Evolutionary conservation across 2,888 invertebrate species (phyloP), one percentile per base, ranked within the genome.

Genomic region (Drosophila koepferae): DNA sequence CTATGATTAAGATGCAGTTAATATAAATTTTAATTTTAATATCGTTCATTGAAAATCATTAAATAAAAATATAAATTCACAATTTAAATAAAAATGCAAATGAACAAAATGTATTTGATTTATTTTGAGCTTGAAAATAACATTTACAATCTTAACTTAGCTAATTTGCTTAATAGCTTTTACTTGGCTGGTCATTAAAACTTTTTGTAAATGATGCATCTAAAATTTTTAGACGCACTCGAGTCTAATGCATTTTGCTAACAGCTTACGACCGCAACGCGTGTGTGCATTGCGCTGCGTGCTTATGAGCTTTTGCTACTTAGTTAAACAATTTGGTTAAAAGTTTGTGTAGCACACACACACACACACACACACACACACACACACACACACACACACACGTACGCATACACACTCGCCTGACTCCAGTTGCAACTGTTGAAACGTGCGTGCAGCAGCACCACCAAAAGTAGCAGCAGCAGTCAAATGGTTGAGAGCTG

Each of bases 311-410:
- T 78, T 88, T 83, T 71, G 65, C 78, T 83, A 83, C 84, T 86
- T 81, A 86, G 84, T 79, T 89, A 86, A 85, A 89, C 81, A 85
- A 85, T 86, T 85, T 89, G 74, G 77, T 83, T 81, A 81, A 83
- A 83, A 85, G 81, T 89, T 51, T 87, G 55, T 44, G 65, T 74
- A 72, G 59, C 69, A 68, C 59, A 62, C 53, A 62, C 53, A 43
- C 59, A 54, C 59, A 70, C 54, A 70, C 59, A 56, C 59, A 64
- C 46, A 54, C 59, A 23, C 44, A 56, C 18, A 43, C 49, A 20
- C 20, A 41, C 44, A 20, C 44, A 20, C 8, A 6, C 61, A 38
- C 59, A 18, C 28, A 54, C 59, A 23, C 44, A 56, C 18, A 43
- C 49, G n/a, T 18, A 41, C 44, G 20, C 44, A 20, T 4, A 6